Percentiles rank a stretch among this genome's conserved stretches.
phyloP scores from a whole-genome alignment of 2,113 vertebrate species.

The Corythornis cristatus region DNA sequence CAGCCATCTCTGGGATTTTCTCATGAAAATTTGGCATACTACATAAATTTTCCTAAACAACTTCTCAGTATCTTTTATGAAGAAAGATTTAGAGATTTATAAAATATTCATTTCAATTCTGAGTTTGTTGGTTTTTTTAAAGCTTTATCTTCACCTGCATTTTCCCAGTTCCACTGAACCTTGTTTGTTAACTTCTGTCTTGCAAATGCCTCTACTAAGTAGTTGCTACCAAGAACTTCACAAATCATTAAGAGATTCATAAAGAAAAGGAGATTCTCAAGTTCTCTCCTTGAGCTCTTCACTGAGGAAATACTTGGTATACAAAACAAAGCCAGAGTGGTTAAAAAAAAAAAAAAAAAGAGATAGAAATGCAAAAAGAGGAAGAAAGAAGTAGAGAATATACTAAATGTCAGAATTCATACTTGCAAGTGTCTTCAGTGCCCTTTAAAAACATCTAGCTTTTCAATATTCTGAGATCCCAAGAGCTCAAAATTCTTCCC shows the following conservation, averaged over 20 bases:
- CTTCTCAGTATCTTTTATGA: background rate
- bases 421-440: background rate
- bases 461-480: background rate
- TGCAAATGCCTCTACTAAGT: background rate
- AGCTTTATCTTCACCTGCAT: background rate
- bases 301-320: background rate
- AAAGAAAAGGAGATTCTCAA: background rate
- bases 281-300: background rate
- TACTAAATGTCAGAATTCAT: background rate
- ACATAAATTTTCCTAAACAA: background rate
- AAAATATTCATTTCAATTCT: background rate
- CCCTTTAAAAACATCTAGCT: background rate
- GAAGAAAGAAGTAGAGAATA: background rate
- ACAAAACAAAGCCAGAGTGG: background rate
- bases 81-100: background rate
- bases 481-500: background rate
- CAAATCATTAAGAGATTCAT: background rate
- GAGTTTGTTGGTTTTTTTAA: background rate
- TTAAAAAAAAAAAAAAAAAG: background rate
- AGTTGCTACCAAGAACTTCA: background rate
- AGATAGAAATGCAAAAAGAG: background rate
- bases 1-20: background rate
- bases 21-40: background rate
- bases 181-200: background rate
- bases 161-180: background rate